A percentile compares a stretch with the other conserved stretches of the same genome.
Evolutionary conservation across 2,888 invertebrate species (phyloP).

Genomic region (Diarsia mendica): DNA sequence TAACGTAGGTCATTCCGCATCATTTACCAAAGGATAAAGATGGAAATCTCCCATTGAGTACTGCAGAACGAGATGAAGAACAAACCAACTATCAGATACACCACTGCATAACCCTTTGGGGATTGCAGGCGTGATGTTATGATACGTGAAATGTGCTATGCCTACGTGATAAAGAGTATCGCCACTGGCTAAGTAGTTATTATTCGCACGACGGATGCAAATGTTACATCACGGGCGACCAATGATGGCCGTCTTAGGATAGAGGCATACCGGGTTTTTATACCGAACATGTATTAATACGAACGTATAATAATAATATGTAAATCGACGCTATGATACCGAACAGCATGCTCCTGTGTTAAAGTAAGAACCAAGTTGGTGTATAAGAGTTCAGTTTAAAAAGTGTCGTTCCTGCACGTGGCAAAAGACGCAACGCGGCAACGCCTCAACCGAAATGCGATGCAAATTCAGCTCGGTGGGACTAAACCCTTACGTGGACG

Average conservation of each 20-base stretch:
- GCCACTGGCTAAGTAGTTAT: constrained; percentile 1
- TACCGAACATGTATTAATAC: too few species aligned
- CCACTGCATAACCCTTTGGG: background rate
- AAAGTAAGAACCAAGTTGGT: background rate
- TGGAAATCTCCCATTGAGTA: background rate
- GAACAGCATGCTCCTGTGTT: too few species aligned
- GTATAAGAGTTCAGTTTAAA: background rate
- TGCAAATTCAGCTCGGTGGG: constrained; percentile 61
- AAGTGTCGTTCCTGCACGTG: background rate
- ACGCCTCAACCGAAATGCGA: background rate
- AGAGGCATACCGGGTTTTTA: constrained; percentile 1
- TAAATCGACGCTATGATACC: too few species aligned
- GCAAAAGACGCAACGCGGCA: background rate
- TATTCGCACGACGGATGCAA: constrained; percentile 43
- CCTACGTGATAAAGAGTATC: background rate
- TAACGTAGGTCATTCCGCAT: too few species aligned
- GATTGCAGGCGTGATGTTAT: background rate
- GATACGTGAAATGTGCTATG: background rate
- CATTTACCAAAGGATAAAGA: background rate
- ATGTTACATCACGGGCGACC: constrained; percentile 35
- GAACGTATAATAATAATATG: too few species aligned
- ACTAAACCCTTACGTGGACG: constrained; percentile 66
- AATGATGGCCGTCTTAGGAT: constrained; percentile 33
- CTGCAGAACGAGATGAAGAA: background rate
- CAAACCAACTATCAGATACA: background rate